Evolutionary conservation across 2,113 vertebrate genomes (phyloP).

Genomic region (Clinocottus analis): DNA sequence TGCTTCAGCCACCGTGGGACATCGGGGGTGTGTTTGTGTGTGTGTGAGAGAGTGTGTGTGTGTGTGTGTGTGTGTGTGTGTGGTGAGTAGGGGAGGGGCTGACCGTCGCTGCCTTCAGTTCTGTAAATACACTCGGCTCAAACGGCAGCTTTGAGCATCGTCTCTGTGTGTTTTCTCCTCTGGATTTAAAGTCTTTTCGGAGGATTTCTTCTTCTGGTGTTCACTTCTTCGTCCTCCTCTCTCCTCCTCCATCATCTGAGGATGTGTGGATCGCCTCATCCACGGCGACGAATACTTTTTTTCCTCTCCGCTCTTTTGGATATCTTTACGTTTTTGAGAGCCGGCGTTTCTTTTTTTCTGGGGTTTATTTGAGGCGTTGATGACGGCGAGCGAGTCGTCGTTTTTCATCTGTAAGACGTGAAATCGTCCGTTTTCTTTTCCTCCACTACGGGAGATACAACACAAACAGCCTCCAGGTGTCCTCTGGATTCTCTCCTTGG

Average conservation of each 20-base stretch:
- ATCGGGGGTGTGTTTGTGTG: slow-evolving; percentile 33
- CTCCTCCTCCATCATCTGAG: neutral
- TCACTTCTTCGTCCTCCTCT: neutral
- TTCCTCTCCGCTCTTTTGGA: slow-evolving; percentile 20
- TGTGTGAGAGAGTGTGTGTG: neutral
- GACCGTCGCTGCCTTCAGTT: slow-evolving; percentile 51
- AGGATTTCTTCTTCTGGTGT: neutral
- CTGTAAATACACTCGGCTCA: slow-evolving; percentile 54
- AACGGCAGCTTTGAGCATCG: slow-evolving; percentile 9
- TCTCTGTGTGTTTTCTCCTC: slow-evolving; percentile 5
- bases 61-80: neutral
- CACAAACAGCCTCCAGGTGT: neutral
- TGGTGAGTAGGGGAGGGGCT: neutral
- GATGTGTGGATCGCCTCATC: neutral
- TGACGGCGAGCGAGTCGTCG: slow-evolving; percentile 42
- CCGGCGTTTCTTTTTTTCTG: neutral
- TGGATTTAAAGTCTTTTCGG: slow-evolving; percentile 7
- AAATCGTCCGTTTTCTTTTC: too few species aligned
- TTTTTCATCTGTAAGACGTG: neutral
- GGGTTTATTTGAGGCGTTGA: slow-evolving; percentile 30
- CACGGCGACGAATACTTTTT: neutral
- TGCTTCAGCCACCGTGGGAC: slow-evolving; percentile 67
- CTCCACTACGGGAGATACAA: too few species aligned
- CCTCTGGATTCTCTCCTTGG: neutral
- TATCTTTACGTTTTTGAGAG: slow-evolving; percentile 7